These are phyloP conservation scores for Lerista edwardsae DNA, from an alignment of 2,797 vertebrate genomes.

Conservation along the genomic window DNA sequence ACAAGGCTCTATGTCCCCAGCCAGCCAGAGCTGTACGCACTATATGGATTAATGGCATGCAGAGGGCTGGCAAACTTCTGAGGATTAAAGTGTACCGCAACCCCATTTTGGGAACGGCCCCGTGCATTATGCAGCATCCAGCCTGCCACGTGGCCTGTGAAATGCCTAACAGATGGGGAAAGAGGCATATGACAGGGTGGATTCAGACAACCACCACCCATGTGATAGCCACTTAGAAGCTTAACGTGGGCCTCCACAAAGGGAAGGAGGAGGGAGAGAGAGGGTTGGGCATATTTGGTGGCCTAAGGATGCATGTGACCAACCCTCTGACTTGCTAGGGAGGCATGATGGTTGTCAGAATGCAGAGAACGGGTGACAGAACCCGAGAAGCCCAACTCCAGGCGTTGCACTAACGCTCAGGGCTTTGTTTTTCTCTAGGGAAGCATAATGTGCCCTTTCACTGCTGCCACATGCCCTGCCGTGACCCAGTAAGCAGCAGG, in stretches of 20 bases:
- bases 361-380: too few species aligned
- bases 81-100: not conserved
- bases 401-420: not conserved
- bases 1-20: not conserved
- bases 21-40: not conserved
- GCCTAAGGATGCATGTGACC: not conserved
- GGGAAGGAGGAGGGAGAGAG: not conserved
- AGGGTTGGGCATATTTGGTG: too few species aligned
- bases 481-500: too few species aligned
- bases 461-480: too few species aligned
- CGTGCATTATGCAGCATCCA: not conserved
- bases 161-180: not conserved
- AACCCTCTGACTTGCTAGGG: not conserved
- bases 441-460: not conserved
- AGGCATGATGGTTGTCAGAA: not conserved
- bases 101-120: not conserved
- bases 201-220: not conserved
- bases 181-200: not conserved
- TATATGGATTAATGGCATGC: not conserved
- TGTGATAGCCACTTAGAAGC: not conserved
- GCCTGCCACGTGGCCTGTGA: not conserved
- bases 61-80: not conserved
- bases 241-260: not conserved
- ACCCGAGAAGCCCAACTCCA: not conserved
- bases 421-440: too few species aligned